These are phyloP conservation scores for Phaethon lepturus DNA, from an alignment of 2,113 vertebrate species.

Conservation along the genomic window DNA sequence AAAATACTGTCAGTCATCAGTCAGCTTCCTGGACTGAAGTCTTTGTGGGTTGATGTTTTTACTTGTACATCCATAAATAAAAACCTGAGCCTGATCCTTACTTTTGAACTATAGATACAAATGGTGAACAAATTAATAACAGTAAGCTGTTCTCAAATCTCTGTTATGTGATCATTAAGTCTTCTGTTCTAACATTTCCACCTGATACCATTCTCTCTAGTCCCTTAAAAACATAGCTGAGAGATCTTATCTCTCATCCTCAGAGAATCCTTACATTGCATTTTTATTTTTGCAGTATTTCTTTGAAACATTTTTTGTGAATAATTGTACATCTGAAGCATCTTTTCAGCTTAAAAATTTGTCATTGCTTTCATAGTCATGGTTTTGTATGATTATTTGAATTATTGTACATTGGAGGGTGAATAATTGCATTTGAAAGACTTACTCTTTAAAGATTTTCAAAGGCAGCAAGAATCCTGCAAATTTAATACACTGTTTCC, in stretches of 20 bases:
- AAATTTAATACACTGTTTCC: background rate
- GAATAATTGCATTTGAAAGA: background rate
- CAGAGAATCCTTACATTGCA: background rate
- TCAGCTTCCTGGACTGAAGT: background rate
- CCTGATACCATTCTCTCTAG: background rate
- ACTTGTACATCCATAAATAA: background rate
- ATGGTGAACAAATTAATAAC: background rate
- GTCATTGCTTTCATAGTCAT: background rate
- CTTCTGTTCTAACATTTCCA: background rate
- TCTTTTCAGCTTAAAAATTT: background rate
- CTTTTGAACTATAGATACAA: background rate
- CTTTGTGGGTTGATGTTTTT: background rate
- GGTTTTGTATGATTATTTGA: background rate
- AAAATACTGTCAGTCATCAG: background rate
- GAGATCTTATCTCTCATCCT: background rate
- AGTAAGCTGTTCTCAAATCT: background rate
- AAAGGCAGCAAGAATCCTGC: background rate
- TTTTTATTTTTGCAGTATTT: background rate
- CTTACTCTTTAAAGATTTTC: background rate
- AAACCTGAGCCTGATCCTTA: background rate
- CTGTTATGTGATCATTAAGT: background rate
- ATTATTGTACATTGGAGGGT: background rate
- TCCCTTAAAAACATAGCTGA: background rate
- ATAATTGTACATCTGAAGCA: background rate
- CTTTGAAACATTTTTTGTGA: background rate